Evolutionary conservation across 2,113 vertebrate species (phyloP), one percentile per base, ranked within the genome.

Genomic region (Lota lota): DNA sequence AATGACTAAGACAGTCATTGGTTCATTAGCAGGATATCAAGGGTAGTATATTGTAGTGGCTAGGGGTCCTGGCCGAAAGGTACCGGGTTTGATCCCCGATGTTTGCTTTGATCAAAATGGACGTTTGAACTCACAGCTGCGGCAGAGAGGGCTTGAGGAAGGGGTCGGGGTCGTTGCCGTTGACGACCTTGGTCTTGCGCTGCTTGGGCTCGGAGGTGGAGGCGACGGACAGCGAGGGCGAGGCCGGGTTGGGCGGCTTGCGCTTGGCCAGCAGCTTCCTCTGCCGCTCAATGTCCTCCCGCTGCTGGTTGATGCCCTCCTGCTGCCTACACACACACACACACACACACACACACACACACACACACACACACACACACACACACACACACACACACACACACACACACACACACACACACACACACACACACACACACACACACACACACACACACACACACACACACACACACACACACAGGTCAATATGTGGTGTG

Each of bases 251-350:
- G 14, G 97, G 97, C 74, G 97, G 97, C 89, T 99, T 99, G 85
- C 97, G 93, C 87, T 99, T 99, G 72, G 95, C 96, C 69, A 99
- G 90, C 83, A 98, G 94, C 88, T 99, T 99, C 85, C 97, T 94
- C 93, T 99, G 97, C 64, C 97, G 93, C 91, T 99, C 97, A 78
- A 99, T 99, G 70, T 98, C 97, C 93, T 99, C 97, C 73, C 97
- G 93, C 93, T 99, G 97, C 89, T 99, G 96, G 93, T 99, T 99
- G 80, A 99, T 94, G 93, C 95, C 96, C 86, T 99, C 97, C 89
- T 99, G 97, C 66, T 99, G 97, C 91, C 97, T 99, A 83, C 70
- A 74, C 72, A 87, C 72, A 87, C 60, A 88, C 24, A 33, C 28
- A 33, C 28, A 33, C 28, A 33, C 28, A 33, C 70, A 74, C 72